These are phyloP conservation scores for Poeciliopsis retropinna DNA, from an alignment of 2,113 vertebrate species.

Conservation along the genomic window DNA sequence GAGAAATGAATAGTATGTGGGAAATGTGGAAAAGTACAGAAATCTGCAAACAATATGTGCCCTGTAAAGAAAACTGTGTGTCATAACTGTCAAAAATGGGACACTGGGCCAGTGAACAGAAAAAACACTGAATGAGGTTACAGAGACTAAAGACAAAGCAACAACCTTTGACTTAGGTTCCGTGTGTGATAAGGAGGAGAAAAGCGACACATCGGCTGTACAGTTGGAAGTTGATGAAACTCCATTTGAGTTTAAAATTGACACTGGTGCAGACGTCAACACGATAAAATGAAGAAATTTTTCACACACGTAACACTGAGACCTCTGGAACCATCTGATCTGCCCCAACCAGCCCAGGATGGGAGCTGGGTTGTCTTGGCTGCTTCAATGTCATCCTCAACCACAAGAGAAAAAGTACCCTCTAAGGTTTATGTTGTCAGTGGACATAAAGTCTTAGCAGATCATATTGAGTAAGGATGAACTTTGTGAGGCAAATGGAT, in stretches of 20 bases:
- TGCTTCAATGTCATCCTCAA: too few relatives aligned
- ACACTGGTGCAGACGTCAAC: not conserved
- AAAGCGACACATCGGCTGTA: not conserved
- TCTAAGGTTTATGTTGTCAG: too few relatives aligned
- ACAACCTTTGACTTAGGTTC: not conserved
- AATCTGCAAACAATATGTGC: not conserved
- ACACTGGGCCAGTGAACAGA: not conserved
- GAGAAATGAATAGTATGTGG: not conserved
- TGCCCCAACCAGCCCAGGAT: not conserved
- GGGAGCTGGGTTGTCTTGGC: too few relatives aligned
- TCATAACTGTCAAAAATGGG: constrained; percentile 4
- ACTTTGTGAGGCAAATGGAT: too few relatives aligned
- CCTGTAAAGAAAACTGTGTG: not conserved
- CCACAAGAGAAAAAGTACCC: too few relatives aligned
- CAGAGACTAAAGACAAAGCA: not conserved
- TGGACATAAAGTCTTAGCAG: too few relatives aligned
- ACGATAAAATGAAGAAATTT: not conserved
- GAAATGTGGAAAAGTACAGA: not conserved
- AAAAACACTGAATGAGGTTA: not conserved
- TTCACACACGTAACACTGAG: not conserved
- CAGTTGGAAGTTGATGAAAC: too few relatives aligned
- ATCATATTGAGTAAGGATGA: too few relatives aligned
- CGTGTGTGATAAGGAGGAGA: not conserved
- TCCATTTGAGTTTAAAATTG: too few relatives aligned
- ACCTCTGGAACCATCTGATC: not conserved